Evolutionary conservation across 2,113 vertebrate species (phyloP).

Genomic region (Hypomesus transpacificus): DNA sequence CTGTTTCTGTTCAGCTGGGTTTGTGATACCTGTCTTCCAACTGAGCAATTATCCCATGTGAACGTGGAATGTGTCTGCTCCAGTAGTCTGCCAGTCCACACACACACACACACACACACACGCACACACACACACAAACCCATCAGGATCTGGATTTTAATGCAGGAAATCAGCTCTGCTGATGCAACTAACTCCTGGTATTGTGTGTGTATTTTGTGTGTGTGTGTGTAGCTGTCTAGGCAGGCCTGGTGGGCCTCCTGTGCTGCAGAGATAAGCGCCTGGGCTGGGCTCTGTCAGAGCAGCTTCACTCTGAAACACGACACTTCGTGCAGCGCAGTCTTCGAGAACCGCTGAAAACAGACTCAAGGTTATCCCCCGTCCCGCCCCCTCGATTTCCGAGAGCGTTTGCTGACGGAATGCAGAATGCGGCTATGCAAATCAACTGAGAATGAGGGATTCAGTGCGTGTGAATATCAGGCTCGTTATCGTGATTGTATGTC

Average conservation of each 20-base stretch:
- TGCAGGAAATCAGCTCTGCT: slow-evolving; percentile 44
- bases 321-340: neutral
- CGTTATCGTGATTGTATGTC: too few species aligned
- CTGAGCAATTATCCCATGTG: too few species aligned
- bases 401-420: slow-evolving; percentile 28
- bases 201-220: slow-evolving; percentile 11
- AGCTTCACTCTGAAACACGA: slow-evolving; percentile 41
- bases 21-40: slow-evolving; percentile 4
- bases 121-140: neutral
- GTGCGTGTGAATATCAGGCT: too few species aligned
- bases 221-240: slow-evolving; percentile 15
- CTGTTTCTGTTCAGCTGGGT: slow-evolving; percentile 29
- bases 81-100: slow-evolving; percentile 5
- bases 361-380: too few species aligned
- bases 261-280: slow-evolving; percentile 59
- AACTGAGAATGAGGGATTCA: neutral
- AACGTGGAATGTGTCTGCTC: neutral
- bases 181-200: slow-evolving; percentile 5
- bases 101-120: slow-evolving; percentile 7
- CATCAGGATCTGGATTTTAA: slow-evolving; percentile 37
- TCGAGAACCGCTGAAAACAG: too few species aligned
- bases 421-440: slow-evolving; percentile 27
- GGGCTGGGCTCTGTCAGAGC: slow-evolving; percentile 38
- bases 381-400: too few species aligned
- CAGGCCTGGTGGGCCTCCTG: slow-evolving; percentile 53